Evolutionary conservation across 1,140 invertebrate genomes (phyloP), one percentile per base, ranked within the genome.

Genomic region (Aculops lycopersici): DNA sequence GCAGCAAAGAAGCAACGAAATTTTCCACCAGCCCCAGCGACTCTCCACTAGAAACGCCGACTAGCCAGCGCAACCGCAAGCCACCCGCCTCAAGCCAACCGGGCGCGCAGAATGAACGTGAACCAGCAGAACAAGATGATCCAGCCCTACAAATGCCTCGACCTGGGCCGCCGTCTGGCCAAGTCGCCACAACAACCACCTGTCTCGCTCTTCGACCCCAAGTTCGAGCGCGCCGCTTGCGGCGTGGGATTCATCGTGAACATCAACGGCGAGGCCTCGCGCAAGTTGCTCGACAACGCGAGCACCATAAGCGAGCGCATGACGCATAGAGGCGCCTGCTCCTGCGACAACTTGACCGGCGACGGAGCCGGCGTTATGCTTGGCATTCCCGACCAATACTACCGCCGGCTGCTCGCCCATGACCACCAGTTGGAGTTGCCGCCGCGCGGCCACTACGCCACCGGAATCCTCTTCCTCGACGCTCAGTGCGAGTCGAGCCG

Each of bases 191-290:
- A n/a, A n/a, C n/a, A n/a, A n/a, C n/a, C n/a, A n/a, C n/a, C n/a
- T n/a, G n/a, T n/a, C n/a, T 31, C 24, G 56, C 69, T 97, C 46
- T 97, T 95, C 62, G 76, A 90, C 62, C 84, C 86, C 36, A 64
- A 66, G 47, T 70, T 74, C 52, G 88, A 95, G 61, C 75, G 73
- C 52, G 88, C 92, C 55, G 81, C 86, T 45, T 97, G 90, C 53
- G 90, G 90, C 44, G 90, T 97, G 51, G 90, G 90, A 46, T 97
- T 92, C 61, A 83, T 97, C 48, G 86, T 90, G 50, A 77, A 78
- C 55, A 94, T 97, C 57, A 79, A 97, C 67, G 88, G 88, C 46
- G 68, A 69, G 51, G 64, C 70, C 44, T 76, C 76, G 42, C 74
- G 92, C 62, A 81, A 86, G 77, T 86, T 97, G 51, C 61, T 97